Evolutionary conservation across 2,797 vertebrate genomes (phyloP), one percentile per base, ranked within the genome.

Genomic region (Phrynocephalus forsythii): DNA sequence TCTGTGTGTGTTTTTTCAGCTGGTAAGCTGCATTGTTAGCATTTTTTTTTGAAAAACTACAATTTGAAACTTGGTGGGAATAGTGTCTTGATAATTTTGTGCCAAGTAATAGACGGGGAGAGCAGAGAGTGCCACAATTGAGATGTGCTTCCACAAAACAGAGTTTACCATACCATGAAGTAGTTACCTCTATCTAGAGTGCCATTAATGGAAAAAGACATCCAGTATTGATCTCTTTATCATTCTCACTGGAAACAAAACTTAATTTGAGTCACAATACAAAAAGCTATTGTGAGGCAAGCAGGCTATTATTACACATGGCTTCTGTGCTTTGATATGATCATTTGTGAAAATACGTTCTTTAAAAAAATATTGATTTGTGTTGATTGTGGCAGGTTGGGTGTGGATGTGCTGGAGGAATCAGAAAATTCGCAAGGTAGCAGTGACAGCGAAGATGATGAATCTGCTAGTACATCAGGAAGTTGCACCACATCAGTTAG

Each of bases 401-500:
- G 94, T 16, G 18, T 97, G 86, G 96, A 96, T 83, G 97, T 91
- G 10, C 68, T 97, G 75, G 97, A 97, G 1, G 94, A 96, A 6
- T 52, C 89, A 22, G 94, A 92, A 82, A 97, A 95, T 56, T 97
- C 97, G 0, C 96, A 97, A 6, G 96, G 95, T 0, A 97, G 96
- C 0, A 96, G 95, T 56, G 96, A 93, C 6, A 92, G 83, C 15
- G 95, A 96, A 56, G 93, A 90, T 6, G 88, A 91, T 22, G 91
- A 83, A 6, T 91, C 91, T 79, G 94, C 86, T 33, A 87, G 89
- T 6, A 26, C 91, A 18, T 93, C 96, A 56, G 92, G 90, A 2
- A 56, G n/a, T 60, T 89, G 86, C 8, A 92, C 86, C 63, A 89
- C 82, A 0, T 90, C 90, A 77, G 44, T 79, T 28, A 86, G 83